Evolutionary conservation across 1,140 invertebrate species (phyloP).

Genomic region (Drosophila neocordata): DNA sequence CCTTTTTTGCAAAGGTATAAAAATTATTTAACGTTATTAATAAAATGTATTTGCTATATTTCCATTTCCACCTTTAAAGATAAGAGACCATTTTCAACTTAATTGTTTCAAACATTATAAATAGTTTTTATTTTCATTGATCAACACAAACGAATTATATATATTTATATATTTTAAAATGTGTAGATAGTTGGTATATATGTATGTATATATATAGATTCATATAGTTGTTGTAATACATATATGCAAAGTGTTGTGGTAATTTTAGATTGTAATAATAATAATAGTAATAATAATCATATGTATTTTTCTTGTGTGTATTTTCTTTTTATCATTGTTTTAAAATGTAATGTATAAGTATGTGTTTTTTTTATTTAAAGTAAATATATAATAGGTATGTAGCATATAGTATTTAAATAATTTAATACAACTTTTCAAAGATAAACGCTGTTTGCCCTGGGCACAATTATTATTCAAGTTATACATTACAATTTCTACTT

Average conservation of each 20-base stretch:
- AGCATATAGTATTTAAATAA: constrained; percentile 22
- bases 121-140: constrained; percentile 71
- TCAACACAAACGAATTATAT: constrained; percentile 68
- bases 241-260: constrained; percentile 22
- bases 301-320: constrained; percentile 45
- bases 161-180: constrained; percentile 23
- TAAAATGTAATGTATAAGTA: constrained; percentile 1
- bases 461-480: constrained; percentile 27
- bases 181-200: constrained; percentile 40
- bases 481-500: constrained; percentile 11
- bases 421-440: constrained; percentile 61
- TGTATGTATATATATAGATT: constrained; percentile 38
- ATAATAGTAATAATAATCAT: constrained; percentile 51
- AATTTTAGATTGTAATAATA: constrained; percentile 22
- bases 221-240: constrained; percentile 16
- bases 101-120: constrained; percentile 48
- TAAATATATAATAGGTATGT: constrained; percentile 23
- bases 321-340: constrained; percentile 20
- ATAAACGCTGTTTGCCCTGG: constrained; percentile 37
- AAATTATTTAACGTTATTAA: no score
- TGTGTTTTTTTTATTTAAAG: constrained; percentile 23
- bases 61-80: neutral
- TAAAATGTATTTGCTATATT: no score
- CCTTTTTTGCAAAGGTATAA: no score
- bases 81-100: constrained; percentile 12